Percentiles rank a stretch among this genome's conserved stretches.
These are phyloP conservation scores for Emmelina monodactyla DNA, from an alignment of 2,888 invertebrate species.

Conservation along the genomic window DNA sequence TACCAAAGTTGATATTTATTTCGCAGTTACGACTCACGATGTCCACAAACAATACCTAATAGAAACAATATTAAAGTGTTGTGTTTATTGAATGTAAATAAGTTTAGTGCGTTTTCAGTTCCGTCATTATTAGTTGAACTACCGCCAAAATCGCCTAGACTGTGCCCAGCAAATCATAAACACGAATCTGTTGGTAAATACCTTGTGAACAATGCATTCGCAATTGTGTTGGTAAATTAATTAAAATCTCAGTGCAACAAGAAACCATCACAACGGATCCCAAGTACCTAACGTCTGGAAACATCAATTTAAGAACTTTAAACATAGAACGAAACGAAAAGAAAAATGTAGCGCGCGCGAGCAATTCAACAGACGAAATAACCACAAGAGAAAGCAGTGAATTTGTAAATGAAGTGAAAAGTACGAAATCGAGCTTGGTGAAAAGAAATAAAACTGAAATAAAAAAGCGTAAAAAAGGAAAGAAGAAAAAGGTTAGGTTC, in stretches of 20 bases:
- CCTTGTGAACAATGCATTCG: not conserved
- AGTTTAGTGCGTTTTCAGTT: constrained; percentile 20
- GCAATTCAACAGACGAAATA: constrained; percentile 17
- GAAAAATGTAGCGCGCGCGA: constrained; percentile 31
- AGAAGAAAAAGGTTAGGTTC: constrained; percentile 50
- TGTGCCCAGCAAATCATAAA: constrained; percentile 28
- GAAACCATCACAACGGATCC: constrained; percentile 35
- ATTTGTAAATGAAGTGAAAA: constrained; percentile 32
- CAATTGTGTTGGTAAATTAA: constrained; percentile 2
- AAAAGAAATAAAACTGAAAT: constrained; percentile 28
- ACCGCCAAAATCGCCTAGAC: constrained; percentile 39
- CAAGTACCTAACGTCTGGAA: constrained; percentile 19
- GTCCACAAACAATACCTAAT: not conserved
- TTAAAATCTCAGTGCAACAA: too few species aligned
- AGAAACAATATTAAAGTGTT: constrained; percentile 7
- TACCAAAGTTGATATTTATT: constrained; percentile 25
- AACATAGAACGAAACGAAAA: constrained; percentile 25
- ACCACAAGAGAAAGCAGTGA: constrained; percentile 18
- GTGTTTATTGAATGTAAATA: constrained; percentile 22
- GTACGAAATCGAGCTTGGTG: constrained; percentile 37
- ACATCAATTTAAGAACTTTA: constrained; percentile 23
- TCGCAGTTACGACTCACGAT: not conserved
- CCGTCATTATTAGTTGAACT: constrained; percentile 34
- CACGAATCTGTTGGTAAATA: constrained; percentile 25
- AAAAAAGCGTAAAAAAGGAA: constrained; percentile 25